Conservation (phyloP, 2,888 invertebrate genomes). For the Drosophila borborema region DNA sequence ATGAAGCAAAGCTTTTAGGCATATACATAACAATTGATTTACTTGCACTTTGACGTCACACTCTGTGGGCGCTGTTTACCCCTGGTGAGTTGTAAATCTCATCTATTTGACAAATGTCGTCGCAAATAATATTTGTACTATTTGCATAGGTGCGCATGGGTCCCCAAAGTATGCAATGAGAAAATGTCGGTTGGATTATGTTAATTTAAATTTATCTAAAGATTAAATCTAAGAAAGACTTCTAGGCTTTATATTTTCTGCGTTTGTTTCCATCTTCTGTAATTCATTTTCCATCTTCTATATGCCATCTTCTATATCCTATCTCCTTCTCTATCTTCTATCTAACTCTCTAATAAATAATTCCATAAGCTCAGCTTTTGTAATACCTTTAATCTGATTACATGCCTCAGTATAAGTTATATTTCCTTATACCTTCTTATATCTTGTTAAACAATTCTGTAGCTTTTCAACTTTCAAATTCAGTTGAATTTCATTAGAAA, state of each 20-base stretch:
- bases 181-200: not conserved
- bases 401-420: not conserved
- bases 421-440: not conserved
- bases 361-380: fast-evolving
- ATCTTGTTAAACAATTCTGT: not conserved
- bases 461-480: not conserved
- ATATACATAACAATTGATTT: constrained; percentile 22
- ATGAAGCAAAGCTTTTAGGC: constrained; percentile 3
- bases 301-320: too few relatives aligned
- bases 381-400: not conserved
- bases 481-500: not conserved
- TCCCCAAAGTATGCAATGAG: constrained; percentile 43
- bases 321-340: not conserved
- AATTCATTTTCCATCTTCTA: not conserved
- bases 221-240: not conserved
- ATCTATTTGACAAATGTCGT: constrained; percentile 7
- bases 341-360: not conserved
- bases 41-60: constrained; percentile 45
- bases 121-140: not conserved
- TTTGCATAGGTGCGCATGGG: not conserved
- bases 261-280: not conserved
- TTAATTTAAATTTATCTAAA: not conserved
- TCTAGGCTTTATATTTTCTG: not conserved
- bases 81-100: not conserved
- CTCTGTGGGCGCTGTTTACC: constrained; percentile 5